These are phyloP conservation scores for Epizoanthus scotinus DNA, from an alignment of 92 coral and sea anemone species.

Conservation along the genomic window DNA sequence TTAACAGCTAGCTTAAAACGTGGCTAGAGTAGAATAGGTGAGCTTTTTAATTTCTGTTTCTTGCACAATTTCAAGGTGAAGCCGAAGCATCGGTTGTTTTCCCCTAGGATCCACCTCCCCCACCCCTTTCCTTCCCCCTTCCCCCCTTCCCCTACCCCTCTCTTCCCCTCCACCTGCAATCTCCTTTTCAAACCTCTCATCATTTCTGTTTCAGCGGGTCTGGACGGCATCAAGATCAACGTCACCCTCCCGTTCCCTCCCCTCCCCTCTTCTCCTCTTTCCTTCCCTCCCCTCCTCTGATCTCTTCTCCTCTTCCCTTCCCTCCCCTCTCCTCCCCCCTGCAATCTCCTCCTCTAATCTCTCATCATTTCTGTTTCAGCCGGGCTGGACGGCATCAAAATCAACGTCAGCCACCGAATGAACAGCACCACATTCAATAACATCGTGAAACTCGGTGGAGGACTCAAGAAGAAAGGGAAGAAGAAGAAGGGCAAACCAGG, in stretches of 20 bases:
- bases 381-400: constrained; percentile 69
- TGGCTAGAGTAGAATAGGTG: too few species aligned
- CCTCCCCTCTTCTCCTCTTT: too few species aligned
- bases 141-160: too few species aligned
- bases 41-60: too few species aligned
- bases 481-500: constrained; percentile 98
- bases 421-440: constrained; percentile 81
- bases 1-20: too few species aligned
- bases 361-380: constrained; percentile 44
- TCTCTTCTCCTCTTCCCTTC: too few species aligned
- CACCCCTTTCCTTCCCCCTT: too few species aligned
- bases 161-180: background rate
- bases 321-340: background rate
- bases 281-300: too few species aligned
- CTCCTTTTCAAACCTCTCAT: too few species aligned
- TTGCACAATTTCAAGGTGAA: too few species aligned
- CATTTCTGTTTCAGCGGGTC: constrained; percentile 59
- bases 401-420: constrained; percentile 89
- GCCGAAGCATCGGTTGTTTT: too few species aligned
- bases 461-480: constrained; percentile 87
- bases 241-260: constrained; percentile 88
- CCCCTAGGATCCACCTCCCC: background rate
- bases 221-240: constrained; percentile 72
- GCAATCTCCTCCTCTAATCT: background rate
- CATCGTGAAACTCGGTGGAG: constrained; percentile 91